These are phyloP conservation scores for Bolinopsis microptera DNA, from an alignment of 37 sponge, comb jelly and placozoan genomes.

Conservation along the genomic window DNA sequence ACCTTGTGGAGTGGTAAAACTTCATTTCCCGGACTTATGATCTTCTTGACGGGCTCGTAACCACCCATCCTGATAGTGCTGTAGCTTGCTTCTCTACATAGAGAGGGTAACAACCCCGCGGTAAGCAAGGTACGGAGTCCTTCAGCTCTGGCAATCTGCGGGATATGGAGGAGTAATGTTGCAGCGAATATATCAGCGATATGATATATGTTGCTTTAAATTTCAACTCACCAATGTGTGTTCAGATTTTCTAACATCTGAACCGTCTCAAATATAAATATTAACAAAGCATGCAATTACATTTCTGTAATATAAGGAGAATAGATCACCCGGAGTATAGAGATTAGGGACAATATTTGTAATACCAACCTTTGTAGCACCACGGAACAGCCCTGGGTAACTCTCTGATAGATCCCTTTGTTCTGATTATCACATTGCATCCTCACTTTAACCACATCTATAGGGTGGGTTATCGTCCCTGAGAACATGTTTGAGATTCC, in stretches of 20 bases:
- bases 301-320: too few species aligned
- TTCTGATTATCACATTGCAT: slow-evolving; percentile 29
- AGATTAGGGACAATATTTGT: too few species aligned
- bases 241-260: too few species aligned
- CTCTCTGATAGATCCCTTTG: background rate
- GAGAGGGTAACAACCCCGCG: slow-evolving; percentile 24
- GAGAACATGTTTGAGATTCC: slow-evolving; percentile 22
- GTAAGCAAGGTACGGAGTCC: background rate
- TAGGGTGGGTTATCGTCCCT: slow-evolving; percentile 17
- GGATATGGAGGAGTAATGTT: too few species aligned
- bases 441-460: slow-evolving; percentile 58
- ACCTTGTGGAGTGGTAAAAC: slow-evolving; percentile 11
- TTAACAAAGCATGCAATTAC: too few species aligned
- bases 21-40: slow-evolving; percentile 24
- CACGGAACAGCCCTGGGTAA: background rate
- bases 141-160: background rate
- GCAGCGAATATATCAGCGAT: too few species aligned
- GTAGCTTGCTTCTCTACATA: slow-evolving; percentile 56
- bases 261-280: too few species aligned
- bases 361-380: slow-evolving; percentile 27
- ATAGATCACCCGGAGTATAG: too few species aligned
- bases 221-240: too few species aligned
- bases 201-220: too few species aligned
- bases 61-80: slow-evolving; percentile 67
- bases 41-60: slow-evolving; percentile 68